Evolutionary conservation across 2,888 invertebrate genomes (phyloP), one percentile per base, ranked within the genome.

Genomic region (Meiosimyza platycephala): DNA sequence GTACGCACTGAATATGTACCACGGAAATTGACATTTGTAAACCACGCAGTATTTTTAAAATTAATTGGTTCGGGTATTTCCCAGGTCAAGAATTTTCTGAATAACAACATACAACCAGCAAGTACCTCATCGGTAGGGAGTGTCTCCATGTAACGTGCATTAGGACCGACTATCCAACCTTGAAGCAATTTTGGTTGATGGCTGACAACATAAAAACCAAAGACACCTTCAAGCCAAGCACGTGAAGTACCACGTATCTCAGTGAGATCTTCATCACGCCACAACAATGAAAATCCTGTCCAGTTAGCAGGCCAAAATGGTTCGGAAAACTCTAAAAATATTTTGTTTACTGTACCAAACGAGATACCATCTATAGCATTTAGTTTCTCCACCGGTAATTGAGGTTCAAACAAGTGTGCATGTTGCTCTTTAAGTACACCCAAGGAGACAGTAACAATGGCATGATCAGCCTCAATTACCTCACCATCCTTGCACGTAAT

Each of bases 1-100:
- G 90, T 89, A 59, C 90, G 88, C 84, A 89, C 90, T 0, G 91
- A 89, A 84, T 93, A 93, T 0, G 92, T 88, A 0, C 93, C 93
- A 72, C 89, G 82, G 0, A 89, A 88, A 65, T 90, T 86, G 0
- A 88, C 89, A 81, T 92, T 90, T 1, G 87, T 88, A 22, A 88
- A 88, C 93, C 93, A 93, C 74, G 88, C 87, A 3, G 92, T 89
- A 79, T 91, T 89, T 79, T 78, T 11, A 48, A 79, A 57, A 9
- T 73, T 76, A 16, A 77, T 75, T 0, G 82, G 82, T 1, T 79
- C 69, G 0, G 81, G 78, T n/a, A 83, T 77, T 1, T 72, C 65
- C 67, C 76, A 78, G 3, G 76, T 67, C 18, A 85, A 71, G 74
- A 85, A 85, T 28, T 76, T 79, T 5, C 76, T 62, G 2, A 85